Evolutionary conservation across 2,113 vertebrate genomes (phyloP).

Genomic region (Aspidoscelis tigris): DNA sequence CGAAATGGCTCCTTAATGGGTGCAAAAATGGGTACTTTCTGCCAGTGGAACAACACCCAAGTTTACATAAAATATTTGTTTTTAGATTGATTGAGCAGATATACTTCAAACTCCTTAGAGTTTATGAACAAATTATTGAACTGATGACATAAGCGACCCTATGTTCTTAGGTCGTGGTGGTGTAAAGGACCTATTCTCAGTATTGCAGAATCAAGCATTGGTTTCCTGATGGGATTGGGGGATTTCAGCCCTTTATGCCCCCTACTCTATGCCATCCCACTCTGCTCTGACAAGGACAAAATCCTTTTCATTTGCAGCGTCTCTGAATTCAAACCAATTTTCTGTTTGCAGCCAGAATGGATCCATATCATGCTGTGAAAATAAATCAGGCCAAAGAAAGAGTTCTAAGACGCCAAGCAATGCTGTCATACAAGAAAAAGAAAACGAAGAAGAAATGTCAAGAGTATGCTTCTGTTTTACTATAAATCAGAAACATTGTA

Average conservation of each 20-base stretch:
- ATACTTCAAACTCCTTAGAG: background rate
- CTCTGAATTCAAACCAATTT: conserved; percentile 1
- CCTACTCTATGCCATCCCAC: fast-evolving
- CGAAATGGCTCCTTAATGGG: too few relatives aligned
- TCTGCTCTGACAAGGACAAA: background rate
- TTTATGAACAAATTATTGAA: background rate
- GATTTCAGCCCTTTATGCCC: fast-evolving
- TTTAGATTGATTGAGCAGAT: background rate
- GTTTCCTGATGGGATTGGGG: background rate
- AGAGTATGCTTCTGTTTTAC: background rate
- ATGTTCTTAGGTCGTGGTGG: fast-evolving
- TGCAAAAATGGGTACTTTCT: too few relatives aligned
- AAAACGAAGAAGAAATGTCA: background rate
- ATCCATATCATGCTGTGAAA: conserved; percentile 18
- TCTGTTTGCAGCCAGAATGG: fast-evolving
- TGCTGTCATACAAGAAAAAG: background rate
- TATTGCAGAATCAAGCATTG: conserved; percentile 11
- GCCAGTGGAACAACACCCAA: too few relatives aligned
- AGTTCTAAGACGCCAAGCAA: conserved; percentile 2
- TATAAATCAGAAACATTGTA: fast-evolving
- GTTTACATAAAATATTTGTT: background rate
- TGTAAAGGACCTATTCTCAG: fast-evolving
- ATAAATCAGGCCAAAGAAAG: background rate
- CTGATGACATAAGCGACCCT: fast-evolving
- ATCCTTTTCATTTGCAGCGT: background rate